phyloP scores from a whole-genome alignment of 2,113 vertebrate genomes.

The Orcinus orca region DNA sequence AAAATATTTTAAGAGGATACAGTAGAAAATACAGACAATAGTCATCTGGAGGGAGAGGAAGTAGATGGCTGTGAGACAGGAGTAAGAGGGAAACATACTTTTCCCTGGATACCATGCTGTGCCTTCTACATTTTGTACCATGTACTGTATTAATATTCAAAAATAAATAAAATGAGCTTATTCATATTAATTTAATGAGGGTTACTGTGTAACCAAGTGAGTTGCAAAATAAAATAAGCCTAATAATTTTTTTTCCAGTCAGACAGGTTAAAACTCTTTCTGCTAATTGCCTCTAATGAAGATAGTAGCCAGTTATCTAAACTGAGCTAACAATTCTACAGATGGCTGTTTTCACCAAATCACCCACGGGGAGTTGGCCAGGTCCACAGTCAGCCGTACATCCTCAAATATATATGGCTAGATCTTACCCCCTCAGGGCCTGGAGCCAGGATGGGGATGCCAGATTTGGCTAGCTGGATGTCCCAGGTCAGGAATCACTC shows the following conservation, averaged over 20 bases:
- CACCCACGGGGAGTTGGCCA: not conserved
- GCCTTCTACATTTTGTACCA: conserved; percentile 17
- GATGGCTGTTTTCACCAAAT: not conserved
- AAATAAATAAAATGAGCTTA: conserved; percentile 35
- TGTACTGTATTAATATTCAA: conserved; percentile 32
- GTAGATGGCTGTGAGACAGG: not conserved
- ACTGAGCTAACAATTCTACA: not conserved
- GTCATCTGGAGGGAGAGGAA: not conserved
- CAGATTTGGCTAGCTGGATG: not conserved
- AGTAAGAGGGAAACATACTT: conserved; percentile 14
- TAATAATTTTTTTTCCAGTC: not conserved
- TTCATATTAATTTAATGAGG: conserved; percentile 2
- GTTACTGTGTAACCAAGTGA: conserved; percentile 42
- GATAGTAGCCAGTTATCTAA: not conserved
- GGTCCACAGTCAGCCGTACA: not conserved
- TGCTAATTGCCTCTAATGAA: conserved; percentile 15
- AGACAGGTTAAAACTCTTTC: conserved; percentile 23
- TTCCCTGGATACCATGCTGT: not conserved
- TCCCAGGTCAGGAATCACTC: conserved; percentile 55
- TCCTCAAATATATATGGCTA: not conserved
- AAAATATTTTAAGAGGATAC: not conserved
- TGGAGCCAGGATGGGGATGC: not conserved
- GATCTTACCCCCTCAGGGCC: not conserved
- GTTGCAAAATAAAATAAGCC: conserved; percentile 46
- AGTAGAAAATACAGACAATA: conserved; percentile 22